Base-by-base conservation (phyloP, 2,797 vertebrate genomes). In the Malacoraja senta region DNA sequence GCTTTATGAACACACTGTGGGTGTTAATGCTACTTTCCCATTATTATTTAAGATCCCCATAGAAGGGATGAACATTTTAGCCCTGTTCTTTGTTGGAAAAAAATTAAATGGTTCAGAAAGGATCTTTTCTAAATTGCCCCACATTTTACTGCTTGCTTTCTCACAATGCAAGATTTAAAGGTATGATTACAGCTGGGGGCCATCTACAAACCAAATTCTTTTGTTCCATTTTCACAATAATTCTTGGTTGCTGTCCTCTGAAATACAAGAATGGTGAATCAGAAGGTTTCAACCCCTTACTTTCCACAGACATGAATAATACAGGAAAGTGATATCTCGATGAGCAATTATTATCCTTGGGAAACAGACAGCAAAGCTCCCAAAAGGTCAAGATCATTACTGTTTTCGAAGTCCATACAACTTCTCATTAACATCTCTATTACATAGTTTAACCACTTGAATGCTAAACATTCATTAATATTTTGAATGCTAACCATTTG, bases 201-300 rank as follows among this genome's bases (percentile, higher is more conserved):
- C 90, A 92, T 76, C 90, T 58, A n/a, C 71, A 92, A 92, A 92
- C 90, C 90, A 38, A 92, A 74, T 92, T 74, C 90, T 92, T 92
- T 92, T 92, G 90, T 92, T 92, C 90, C 90, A 92, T 92, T 92
- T 92, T 92, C 90, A 92, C 71, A 92, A 92, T 92, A 76, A 92
- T 92, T 92, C 90, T 72, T 92, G 38, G 68, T 92, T 76, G 90
- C 71, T 92, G 90, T 92, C 90, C 90, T 92, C 90, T 92, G 90
- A 92, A 92, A 92, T 76, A 92, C 90, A 92, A 92, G 90, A 92
- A 92, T 92, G 24, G 90, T 92, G 90, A 92, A 92, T 92, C 90
- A 92, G 90, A 44, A 92, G 90, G 90, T 92, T 91, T 92, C 71
- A 92, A 76, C 29, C 90, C 90, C 44, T 35, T 92, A 38, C 71